Evolutionary conservation across 1,140 invertebrate species (phyloP).

Genomic region (Venturia canescens): DNA sequence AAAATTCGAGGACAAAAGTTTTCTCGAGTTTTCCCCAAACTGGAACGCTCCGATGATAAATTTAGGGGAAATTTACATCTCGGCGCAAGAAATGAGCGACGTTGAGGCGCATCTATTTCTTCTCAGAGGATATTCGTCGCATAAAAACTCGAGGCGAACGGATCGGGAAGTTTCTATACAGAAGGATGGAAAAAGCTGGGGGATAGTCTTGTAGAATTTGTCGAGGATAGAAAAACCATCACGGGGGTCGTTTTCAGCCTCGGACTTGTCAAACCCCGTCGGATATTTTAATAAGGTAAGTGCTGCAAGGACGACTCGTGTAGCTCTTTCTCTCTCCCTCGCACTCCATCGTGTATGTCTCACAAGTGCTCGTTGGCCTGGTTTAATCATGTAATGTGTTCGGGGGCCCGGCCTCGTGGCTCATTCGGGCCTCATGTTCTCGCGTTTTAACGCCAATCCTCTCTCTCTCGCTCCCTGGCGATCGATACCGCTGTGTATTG

Average conservation of each 20-base stretch:
- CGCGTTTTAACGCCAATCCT: background rate
- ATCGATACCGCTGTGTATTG: conserved; percentile 76
- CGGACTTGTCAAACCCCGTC: conserved; percentile 40
- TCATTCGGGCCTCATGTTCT: conserved; percentile 29
- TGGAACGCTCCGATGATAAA: background rate
- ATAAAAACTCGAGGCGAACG: background rate
- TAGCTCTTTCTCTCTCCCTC: conserved; percentile 44
- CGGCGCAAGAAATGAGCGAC: background rate
- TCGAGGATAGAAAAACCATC: conserved; percentile 22
- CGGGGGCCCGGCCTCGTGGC: conserved; percentile 66
- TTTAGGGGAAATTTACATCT: background rate
- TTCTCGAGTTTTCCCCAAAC: background rate
- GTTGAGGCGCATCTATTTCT: background rate
- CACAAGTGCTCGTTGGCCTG: conserved; percentile 60
- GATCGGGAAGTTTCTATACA: background rate
- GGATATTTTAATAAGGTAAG: conserved; percentile 78
- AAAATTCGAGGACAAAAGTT: no score
- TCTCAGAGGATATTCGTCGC: background rate
- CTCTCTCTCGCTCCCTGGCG: conserved; percentile 54
- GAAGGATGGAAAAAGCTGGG: background rate
- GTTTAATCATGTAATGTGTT: conserved; percentile 78
- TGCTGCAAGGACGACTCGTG: conserved; percentile 70
- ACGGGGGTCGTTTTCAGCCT: conserved; percentile 42
- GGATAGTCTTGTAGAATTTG: background rate
- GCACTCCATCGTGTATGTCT: background rate